Base-by-base conservation (phyloP, 2,888 invertebrate genomes). In the Alloscopus bannaensis region DNA sequence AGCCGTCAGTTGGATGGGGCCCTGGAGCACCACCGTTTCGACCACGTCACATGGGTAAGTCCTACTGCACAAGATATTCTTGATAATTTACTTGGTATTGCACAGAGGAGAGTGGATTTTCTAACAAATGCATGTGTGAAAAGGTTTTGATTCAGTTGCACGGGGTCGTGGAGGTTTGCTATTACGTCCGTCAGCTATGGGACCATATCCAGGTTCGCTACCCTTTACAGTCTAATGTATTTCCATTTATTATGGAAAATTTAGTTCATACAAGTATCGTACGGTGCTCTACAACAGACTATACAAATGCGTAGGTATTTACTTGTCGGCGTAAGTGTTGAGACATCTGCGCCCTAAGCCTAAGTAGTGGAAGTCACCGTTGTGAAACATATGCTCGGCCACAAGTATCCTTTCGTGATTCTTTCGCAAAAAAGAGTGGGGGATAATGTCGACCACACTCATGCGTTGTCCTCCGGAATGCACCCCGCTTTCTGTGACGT, bases 311-410 rank as follows among this genome's bases (percentile, higher is more conserved):
- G n/a, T n/a, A n/a, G n/a, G n/a, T n/a, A n/a, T n/a, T n/a, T 57
- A 64, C 28, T 65, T 50, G 29, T 26, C 26, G n/a, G 59, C 28
- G 96, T 96, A 96, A 11, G 26, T 42, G 22, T 64, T 55, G 26
- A 57, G 26, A 20, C 57, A 69, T 16, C 55, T 42, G 16, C 55
- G 20, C 36, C 57, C 65, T 28, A 47, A 47, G 13, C 65, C 65
- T 28, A 47, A 26, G 24, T 50, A 65, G 22, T 47, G 28, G 26
- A 65, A 45, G 20, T 65, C 29, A 18, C 50, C 65, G 50, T 65
- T 47, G 28, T 22, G 16, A 22, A 66, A 50, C 66, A 66, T 66
- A 31, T 66, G 66, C 50, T 66, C 31, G 11, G 11, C 50, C 3
- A 66, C 66, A n/a, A 66, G 52, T 20, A 28, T 26, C 31, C 66